A percentile compares a stretch with the other conserved stretches of the same genome.
Conservation (phyloP, 2,113 vertebrate species). For the Merops nubicus region DNA sequence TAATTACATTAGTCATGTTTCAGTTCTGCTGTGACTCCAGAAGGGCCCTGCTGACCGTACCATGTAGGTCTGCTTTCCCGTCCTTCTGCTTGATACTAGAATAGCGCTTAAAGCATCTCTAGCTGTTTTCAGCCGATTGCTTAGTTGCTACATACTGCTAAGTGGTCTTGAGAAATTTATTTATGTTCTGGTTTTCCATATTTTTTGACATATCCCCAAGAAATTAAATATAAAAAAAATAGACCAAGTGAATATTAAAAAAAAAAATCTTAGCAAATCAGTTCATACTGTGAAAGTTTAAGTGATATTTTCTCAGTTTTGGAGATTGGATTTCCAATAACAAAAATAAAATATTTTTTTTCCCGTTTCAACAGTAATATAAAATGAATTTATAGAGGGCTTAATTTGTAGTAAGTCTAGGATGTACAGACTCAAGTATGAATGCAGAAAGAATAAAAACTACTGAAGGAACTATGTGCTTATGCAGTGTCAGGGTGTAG, state of each 20-base stretch:
- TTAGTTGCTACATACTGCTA: neutral
- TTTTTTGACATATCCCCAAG: neutral
- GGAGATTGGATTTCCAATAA: neutral
- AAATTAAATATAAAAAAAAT: neutral
- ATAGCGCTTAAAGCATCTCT: neutral
- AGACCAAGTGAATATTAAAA: neutral
- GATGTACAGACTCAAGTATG: neutral
- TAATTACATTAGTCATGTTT: neutral
- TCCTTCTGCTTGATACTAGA: neutral
- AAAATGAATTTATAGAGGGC: neutral
- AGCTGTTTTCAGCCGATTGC: neutral
- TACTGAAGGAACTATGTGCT: neutral
- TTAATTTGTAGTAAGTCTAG: neutral
- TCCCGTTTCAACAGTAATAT: neutral
- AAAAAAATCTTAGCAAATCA: neutral
- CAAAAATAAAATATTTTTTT: neutral
- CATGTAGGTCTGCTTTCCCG: neutral
- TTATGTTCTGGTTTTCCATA: neutral
- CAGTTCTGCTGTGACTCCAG: neutral
- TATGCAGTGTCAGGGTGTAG: no score
- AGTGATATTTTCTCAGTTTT: neutral
- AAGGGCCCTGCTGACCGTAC: neutral
- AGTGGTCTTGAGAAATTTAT: neutral
- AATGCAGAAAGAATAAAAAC: neutral
- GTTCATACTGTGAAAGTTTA: neutral